phyloP scores from a whole-genome alignment of 2,113 vertebrate genomes.

The Barnardius zonarius region DNA sequence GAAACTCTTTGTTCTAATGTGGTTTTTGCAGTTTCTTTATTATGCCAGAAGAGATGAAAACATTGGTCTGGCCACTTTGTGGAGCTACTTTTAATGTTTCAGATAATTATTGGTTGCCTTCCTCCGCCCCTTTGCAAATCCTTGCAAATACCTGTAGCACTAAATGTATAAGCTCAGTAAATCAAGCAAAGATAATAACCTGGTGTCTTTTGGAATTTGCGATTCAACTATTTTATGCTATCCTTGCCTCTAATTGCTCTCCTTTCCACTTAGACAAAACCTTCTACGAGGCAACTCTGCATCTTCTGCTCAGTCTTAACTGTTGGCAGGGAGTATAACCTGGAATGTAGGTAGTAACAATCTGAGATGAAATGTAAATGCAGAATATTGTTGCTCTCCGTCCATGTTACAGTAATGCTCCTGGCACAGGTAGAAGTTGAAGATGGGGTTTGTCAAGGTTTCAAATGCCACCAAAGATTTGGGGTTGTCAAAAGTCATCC shows the following conservation, averaged over 20 bases:
- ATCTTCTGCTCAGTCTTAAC: neutral
- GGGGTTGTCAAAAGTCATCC: neutral
- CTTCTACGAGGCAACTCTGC: neutral
- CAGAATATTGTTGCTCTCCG: neutral
- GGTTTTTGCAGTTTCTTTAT: neutral
- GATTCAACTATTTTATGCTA: neutral
- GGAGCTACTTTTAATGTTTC: neutral
- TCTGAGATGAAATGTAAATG: neutral
- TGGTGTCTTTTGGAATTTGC: neutral
- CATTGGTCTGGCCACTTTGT: neutral
- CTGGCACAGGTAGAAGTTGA: neutral
- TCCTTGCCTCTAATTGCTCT: neutral
- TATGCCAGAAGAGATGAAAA: neutral
- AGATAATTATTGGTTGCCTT: neutral
- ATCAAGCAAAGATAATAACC: neutral
- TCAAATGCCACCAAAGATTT: neutral
- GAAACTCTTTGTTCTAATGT: neutral
- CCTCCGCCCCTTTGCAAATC: neutral
- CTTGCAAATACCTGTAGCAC: neutral
- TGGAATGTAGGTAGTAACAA: neutral
- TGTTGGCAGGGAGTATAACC: neutral
- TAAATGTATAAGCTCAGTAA: neutral
- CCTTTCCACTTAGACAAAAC: neutral
- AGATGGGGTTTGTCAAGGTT: neutral
- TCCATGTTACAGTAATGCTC: rapidly evolving